Base-by-base conservation (phyloP, 2,113 vertebrate species). In the Malurus alboscapulatus region DNA sequence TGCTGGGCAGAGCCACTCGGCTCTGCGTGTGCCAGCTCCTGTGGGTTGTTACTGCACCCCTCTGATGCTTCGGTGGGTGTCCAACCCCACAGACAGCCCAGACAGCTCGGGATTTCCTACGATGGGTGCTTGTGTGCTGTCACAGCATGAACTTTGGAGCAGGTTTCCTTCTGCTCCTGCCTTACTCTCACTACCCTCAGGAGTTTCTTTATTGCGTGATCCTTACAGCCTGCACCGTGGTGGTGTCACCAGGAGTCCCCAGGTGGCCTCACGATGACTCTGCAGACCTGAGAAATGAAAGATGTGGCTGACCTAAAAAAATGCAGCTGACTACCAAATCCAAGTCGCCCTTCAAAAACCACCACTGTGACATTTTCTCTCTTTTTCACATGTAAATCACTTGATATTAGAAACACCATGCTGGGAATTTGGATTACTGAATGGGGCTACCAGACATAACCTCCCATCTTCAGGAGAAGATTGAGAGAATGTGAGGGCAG, bases 1-100 rank as follows among this genome's bases (percentile, higher is more conserved):
- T 96, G 79, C 93, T 94, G 95, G 95, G 91, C 84, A 71, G 34
- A 91, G 80, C 63, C 74, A 3, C 30, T 42, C 3, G 3, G 67
- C 38, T 73, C 21, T 18, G 57, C 2, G 0, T 54, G 59, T 86
- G 82, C 76, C 87, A 53, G 51, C 67, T 44, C 25, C 77, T 18
- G 20, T 4, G 9, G 14, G 32, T 63, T 17, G 5, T 48, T 8
- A 3, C 42, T 17, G 40, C 20, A n/a, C 20, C 19, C 27, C n/a
- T 54, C 42, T 6, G 8, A 12, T 65, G 62, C 32, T 44, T 44
- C 21, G 57, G 32, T 36, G 51, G 21, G 48, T 42, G 13, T 36
- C 32, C 66, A 17, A 7, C 42, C 40, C 15, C 55, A 6, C 0
- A 11, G 34, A 24, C 42, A 51, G 18, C 58, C 38, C 62, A 55